Evolutionary conservation across 2,888 invertebrate species (phyloP).

Genomic region (Troilus luridus): DNA sequence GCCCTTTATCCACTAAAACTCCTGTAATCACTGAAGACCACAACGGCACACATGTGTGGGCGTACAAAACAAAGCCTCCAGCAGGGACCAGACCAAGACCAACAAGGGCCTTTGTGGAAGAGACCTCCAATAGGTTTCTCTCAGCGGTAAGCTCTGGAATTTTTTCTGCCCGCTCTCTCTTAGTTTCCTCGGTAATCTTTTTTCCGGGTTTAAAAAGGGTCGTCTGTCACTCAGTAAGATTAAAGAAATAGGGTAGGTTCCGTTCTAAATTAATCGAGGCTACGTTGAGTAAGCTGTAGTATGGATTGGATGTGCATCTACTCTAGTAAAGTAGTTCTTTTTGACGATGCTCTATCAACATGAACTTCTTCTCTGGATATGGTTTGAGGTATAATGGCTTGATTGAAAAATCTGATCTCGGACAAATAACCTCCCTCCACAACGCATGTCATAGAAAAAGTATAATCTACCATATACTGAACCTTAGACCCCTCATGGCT

Average conservation of each 20-base stretch:
- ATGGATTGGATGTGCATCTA: not conserved
- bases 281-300: not conserved
- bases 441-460: too few relatives aligned
- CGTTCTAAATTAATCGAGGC: not conserved
- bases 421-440: too few relatives aligned
- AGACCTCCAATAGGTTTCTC: slow-evolving; percentile 4
- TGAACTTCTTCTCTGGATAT: too few relatives aligned
- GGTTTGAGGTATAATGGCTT: too few relatives aligned
- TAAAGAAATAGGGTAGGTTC: not conserved
- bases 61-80: not conserved
- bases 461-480: too few relatives aligned
- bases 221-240: not conserved
- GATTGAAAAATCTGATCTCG: too few relatives aligned
- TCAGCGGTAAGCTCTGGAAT: not conserved
- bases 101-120: not conserved
- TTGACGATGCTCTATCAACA: too few relatives aligned
- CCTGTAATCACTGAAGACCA: not conserved
- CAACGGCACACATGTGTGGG: not conserved
- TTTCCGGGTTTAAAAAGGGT: not conserved
- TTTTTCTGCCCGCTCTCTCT: slow-evolving; percentile 12
- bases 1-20: not conserved
- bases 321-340: too few relatives aligned
- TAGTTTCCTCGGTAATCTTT: not conserved
- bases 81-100: not conserved
- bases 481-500: too few relatives aligned